These are phyloP conservation scores for Sinopyrophorus schimmeli DNA, from an alignment of 2,888 invertebrate species.

Conservation along the genomic window DNA sequence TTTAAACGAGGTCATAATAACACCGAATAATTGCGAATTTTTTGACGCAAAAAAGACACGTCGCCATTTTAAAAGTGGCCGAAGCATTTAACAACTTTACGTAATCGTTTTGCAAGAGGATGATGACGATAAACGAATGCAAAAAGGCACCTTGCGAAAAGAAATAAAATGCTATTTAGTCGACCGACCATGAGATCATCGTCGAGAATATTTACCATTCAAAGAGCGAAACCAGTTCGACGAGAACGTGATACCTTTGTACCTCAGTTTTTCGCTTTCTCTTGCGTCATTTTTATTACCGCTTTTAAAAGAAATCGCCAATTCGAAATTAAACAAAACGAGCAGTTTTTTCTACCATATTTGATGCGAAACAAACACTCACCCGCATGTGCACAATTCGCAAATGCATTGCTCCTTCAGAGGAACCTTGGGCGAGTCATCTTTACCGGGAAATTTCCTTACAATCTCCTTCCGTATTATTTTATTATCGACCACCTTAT, in stretches of 20 bases:
- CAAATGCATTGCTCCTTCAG: conserved; percentile 84
- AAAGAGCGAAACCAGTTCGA: conserved; percentile 26
- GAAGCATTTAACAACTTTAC: too few relatives aligned
- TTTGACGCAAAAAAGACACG: too few relatives aligned
- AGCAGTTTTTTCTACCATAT: not conserved
- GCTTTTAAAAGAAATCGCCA: not conserved
- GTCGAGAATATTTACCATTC: conserved; percentile 28
- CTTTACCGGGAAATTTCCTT: conserved; percentile 30
- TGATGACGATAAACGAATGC: too few relatives aligned
- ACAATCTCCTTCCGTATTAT: conserved; percentile 48
- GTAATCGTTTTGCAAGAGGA: too few relatives aligned
- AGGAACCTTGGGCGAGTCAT: conserved; percentile 41
- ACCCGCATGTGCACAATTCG: conserved; percentile 91
- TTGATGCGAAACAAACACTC: conserved; percentile 54
- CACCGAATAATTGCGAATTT: too few relatives aligned
- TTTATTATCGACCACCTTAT: conserved; percentile 58
- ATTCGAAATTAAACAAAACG: not conserved
- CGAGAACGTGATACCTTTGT: conserved; percentile 21
- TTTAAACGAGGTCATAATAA: too few relatives aligned
- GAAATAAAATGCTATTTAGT: conserved; percentile 24
- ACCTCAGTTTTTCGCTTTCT: conserved; percentile 17
- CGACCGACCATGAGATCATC: conserved; percentile 30
- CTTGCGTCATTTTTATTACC: conserved; percentile 2
- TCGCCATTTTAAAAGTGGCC: too few relatives aligned
- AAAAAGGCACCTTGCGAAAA: conserved; percentile 22